Percentiles rank a stretch among this genome's conserved stretches.
Evolutionary conservation across 2,888 invertebrate species (phyloP).

Genomic region (Noctua janthina): DNA sequence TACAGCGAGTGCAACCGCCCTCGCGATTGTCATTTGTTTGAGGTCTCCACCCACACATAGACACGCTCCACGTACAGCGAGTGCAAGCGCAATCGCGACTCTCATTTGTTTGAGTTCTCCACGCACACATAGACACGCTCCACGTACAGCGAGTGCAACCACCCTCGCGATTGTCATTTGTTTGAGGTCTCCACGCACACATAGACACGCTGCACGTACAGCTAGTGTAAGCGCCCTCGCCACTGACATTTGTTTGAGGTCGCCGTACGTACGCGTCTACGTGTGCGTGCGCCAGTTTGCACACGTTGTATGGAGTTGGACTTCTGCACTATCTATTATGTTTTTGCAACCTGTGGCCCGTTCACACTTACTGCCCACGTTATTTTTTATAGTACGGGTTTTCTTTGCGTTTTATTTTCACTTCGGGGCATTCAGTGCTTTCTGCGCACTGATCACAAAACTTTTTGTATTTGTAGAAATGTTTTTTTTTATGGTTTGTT

Average conservation of each 20-base stretch:
- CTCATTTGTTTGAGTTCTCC: no score
- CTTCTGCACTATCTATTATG: constrained; percentile 5
- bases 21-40: no score
- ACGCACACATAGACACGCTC: no score
- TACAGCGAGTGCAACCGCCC: no score
- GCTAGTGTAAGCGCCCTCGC: no score
- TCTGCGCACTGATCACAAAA: not conserved
- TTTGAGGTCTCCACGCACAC: no score
- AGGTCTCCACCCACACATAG: not conserved
- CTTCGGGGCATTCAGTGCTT: constrained; percentile 3
- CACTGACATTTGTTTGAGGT: no score
- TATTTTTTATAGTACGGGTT: constrained; percentile 35
- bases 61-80: no score
- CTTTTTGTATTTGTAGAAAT: constrained; percentile 6
- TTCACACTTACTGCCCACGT: constrained; percentile 23
- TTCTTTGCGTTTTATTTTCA: constrained; percentile 18
- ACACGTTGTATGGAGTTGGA: not conserved
- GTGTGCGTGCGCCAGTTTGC: not conserved
- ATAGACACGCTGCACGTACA: no score
- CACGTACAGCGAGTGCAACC: not conserved
- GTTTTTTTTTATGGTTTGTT: not conserved
- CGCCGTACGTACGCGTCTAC: no score
- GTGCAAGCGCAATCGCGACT: no score
- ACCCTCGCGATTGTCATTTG: not conserved
- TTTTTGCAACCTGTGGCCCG: constrained; percentile 36